Conservation (phyloP, 30 jellyfish, hydroid and myxozoan species). For the Hydractinia echinata region DNA sequence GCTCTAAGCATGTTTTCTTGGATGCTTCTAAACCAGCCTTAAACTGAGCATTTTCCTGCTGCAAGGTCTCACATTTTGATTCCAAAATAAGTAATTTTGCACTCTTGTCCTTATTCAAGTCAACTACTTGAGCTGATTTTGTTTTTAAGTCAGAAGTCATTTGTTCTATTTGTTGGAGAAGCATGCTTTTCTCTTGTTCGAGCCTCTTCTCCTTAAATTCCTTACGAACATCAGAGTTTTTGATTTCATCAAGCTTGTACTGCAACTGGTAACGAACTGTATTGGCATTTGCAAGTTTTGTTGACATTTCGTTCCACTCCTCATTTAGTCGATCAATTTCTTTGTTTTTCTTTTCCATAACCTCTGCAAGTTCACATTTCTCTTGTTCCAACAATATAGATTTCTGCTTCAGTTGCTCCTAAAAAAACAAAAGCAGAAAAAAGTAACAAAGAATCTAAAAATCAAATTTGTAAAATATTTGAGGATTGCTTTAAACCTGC, state of each 20-base stretch:
- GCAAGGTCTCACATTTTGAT: constrained; percentile 32
- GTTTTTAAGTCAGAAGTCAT: constrained; percentile 50
- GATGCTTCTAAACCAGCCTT: constrained; percentile 30
- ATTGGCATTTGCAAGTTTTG: constrained; percentile 58
- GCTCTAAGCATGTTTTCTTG: constrained; percentile 45
- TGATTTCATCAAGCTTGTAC: constrained; percentile 84
- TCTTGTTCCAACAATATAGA: constrained; percentile 55
- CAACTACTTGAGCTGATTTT: constrained; percentile 43
- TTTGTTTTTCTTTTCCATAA: constrained; percentile 63
- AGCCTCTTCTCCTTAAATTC: constrained; percentile 85
- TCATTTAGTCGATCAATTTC: constrained; percentile 78
- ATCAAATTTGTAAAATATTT: neutral
- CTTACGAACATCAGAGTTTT: constrained; percentile 74
- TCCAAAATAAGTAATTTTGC: constrained; percentile 45
- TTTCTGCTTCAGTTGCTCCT: constrained; percentile 24
- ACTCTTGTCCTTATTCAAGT: constrained; percentile 54
- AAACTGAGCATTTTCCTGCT: constrained; percentile 39
- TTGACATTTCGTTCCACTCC: constrained; percentile 86
- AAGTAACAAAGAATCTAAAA: neutral
- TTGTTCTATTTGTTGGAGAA: constrained; percentile 57
- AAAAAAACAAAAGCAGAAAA: neutral
- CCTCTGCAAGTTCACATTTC: constrained; percentile 62
- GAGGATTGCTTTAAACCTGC: neutral
- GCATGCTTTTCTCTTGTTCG: constrained; percentile 80
- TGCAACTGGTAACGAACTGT: constrained; percentile 61